These are phyloP conservation scores for Hassar affinis DNA, from an alignment of 2,113 vertebrate species.

Conservation along the genomic window DNA sequence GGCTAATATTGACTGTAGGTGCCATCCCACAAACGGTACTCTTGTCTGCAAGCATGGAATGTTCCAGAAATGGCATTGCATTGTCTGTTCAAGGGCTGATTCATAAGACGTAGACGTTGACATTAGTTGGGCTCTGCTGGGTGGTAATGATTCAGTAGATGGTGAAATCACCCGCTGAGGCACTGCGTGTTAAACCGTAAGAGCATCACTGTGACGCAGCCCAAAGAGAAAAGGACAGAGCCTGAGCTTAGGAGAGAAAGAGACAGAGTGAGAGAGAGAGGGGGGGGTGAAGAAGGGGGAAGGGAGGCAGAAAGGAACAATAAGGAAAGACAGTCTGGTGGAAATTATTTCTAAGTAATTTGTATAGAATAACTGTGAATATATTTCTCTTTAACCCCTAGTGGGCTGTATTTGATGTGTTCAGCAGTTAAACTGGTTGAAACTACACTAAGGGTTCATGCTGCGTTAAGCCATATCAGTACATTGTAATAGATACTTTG, in stretches of 20 bases:
- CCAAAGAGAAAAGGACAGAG: conserved; percentile 45
- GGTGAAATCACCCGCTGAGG: conserved; percentile 15
- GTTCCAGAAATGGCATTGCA: conserved; percentile 6
- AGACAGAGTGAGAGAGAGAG: conserved; percentile 19
- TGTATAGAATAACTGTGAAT: conserved; percentile 24
- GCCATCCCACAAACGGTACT: too few species aligned
- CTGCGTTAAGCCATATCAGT: neutral
- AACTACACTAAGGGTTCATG: neutral
- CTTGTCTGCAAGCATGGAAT: neutral
- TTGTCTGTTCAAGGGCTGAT: conserved; percentile 15
- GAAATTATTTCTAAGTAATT: conserved; percentile 37
- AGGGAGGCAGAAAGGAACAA: conserved; percentile 45
- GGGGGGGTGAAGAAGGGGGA: conserved; percentile 32
- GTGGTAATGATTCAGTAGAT: conserved; percentile 28
- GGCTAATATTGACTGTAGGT: conserved; percentile 36
- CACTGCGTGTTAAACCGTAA: conserved; percentile 29
- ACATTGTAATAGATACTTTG: neutral
- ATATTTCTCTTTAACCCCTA: neutral
- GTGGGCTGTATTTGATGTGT: neutral
- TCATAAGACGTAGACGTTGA: neutral
- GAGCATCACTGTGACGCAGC: conserved; percentile 38
- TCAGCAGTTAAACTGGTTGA: neutral
- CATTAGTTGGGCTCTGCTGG: neutral
- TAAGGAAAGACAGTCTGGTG: conserved; percentile 33
- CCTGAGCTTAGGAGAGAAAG: conserved; percentile 1